Evolutionary conservation across 37 sponge, comb jelly and placozoan species (phyloP).

Genomic region (Hexactinellida sp.): DNA sequence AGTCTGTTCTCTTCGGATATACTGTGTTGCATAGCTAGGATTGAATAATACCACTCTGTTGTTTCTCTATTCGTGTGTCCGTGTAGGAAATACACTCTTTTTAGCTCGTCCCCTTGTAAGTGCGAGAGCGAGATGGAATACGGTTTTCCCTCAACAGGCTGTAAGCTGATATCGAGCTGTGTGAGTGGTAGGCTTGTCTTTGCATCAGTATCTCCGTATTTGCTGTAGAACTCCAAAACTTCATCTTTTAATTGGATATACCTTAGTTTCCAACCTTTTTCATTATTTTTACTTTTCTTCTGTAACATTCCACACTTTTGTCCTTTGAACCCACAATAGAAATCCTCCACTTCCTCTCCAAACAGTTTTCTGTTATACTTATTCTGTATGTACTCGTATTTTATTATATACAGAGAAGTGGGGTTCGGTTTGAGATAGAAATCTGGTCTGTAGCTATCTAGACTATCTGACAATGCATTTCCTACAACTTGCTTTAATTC

Average conservation of each 20-base stretch:
- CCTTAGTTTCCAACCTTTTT: constrained; percentile 5
- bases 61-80: neutral
- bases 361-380: neutral
- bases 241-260: neutral
- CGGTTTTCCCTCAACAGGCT: neutral
- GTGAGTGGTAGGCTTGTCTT: neutral
- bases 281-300: neutral
- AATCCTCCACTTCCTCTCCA: neutral
- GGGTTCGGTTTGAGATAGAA: neutral
- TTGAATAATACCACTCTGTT: neutral
- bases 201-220: neutral
- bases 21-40: neutral
- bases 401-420: neutral
- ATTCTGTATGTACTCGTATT: neutral
- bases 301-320: neutral
- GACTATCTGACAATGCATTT: neutral
- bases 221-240: neutral
- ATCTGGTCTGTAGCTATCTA: neutral
- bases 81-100: neutral
- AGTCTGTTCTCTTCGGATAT: neutral
- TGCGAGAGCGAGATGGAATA: neutral
- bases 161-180: neutral
- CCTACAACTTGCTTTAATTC: neutral
- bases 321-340: neutral
- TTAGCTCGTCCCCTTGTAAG: neutral